phyloP scores from a whole-genome alignment of 2,888 invertebrate species.

The Drosophila neonasuta region DNA sequence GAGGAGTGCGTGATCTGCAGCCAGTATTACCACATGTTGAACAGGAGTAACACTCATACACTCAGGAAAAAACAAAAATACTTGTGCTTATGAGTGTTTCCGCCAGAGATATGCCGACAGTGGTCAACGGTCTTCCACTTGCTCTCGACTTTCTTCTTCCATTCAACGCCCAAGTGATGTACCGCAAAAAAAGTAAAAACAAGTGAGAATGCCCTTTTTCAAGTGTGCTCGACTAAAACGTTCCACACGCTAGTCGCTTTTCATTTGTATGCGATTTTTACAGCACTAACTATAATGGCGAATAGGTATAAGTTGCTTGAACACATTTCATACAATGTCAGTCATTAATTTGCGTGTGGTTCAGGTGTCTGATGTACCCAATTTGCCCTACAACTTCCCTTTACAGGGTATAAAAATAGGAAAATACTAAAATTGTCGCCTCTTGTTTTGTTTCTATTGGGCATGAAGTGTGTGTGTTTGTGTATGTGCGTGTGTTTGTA shows the following conservation, averaged over 20 bases:
- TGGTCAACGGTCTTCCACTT: conserved; percentile 29
- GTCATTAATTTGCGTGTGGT: background rate
- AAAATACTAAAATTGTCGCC: conserved; percentile 63
- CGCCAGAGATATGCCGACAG: conserved; percentile 19
- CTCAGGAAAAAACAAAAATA: conserved; percentile 16
- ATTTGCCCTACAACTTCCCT: background rate
- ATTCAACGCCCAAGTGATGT: conserved; percentile 26
- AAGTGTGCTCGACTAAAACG: background rate
- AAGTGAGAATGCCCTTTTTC: background rate
- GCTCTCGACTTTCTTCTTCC: conserved; percentile 1
- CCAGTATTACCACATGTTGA: conserved; percentile 58
- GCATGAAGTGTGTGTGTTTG: conserved; percentile 13
- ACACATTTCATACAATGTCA: too few species aligned
- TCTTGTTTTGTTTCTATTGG: conserved; percentile 36
- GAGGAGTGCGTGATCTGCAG: conserved; percentile 37
- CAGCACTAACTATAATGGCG: too few species aligned
- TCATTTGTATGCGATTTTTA: too few species aligned
- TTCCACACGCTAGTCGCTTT: background rate
- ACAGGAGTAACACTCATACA: conserved; percentile 43
- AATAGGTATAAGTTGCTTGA: too few species aligned
- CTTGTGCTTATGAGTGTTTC: conserved; percentile 16
- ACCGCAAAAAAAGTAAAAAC: conserved; percentile 12
- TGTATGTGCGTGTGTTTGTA: conserved; percentile 2
- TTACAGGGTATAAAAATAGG: conserved; percentile 41
- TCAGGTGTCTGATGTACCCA: background rate